Evolutionary conservation across 2,113 vertebrate genomes (phyloP), one percentile per base, ranked within the genome.

Genomic region (Engystomops pustulosus): DNA sequence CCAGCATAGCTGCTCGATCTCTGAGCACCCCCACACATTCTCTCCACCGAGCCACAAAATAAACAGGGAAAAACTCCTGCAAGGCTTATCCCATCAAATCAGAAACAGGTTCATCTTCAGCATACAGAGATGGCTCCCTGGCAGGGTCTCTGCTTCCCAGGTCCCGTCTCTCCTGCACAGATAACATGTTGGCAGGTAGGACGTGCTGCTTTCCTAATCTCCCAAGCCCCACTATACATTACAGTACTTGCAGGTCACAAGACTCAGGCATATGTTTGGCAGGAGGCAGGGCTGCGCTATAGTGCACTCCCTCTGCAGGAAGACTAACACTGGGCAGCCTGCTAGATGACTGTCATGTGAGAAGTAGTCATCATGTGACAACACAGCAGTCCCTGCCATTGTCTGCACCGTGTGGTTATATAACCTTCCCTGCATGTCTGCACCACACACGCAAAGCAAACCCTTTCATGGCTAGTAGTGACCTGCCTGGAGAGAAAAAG

Each of bases 311-410:
- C 88, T 91, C 87, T 85, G 87, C 88, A 87, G 89, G 91, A 92
- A 92, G 92, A 91, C 90, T 86, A 89, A 88, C 90, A 92, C 88
- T 90, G 93, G 91, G 87, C 92, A 91, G 20, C 2, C 38, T 51
- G 38, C 85, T 87, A 91, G 91, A 91, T 90, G 88, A 90, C 80
- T 88, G 88, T 94, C 94, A 94, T 92, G 92, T 95, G 94, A 94
- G 89, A 89, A 85, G 91, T 89, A 78, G 86, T 95, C 93, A 95
- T 93, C 94, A 95, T 92, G 92, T 94, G 93, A 94, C 91, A 88
- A 87, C 44, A 87, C 89, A 89, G 90, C 91, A 93, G 91, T 17
- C 7, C n/a, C 45, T 75, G 25, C 44, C 9, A 20, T 30, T 49
- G 9, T 45, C n/a, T n/a, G n/a, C n/a, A n/a, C n/a, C n/a, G 55